These are phyloP conservation scores for Cremastobaeus sp. DNA, from an alignment of 2,888 invertebrate genomes.

Conservation along the genomic window DNA sequence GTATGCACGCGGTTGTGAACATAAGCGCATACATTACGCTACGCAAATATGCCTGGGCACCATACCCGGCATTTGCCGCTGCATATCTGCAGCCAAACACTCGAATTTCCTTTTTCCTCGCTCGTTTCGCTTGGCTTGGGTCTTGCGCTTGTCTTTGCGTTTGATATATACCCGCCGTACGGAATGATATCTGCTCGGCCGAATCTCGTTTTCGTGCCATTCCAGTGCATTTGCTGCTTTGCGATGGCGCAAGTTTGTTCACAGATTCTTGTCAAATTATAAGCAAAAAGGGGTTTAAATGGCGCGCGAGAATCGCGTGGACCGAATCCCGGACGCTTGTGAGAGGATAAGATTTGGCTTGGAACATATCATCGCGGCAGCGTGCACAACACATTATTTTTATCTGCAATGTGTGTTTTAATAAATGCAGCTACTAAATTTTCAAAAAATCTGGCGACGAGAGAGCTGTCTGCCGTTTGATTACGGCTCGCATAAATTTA, in stretches of 20 bases:
- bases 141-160: conserved; percentile 43
- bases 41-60: conserved; percentile 57
- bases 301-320: conserved; percentile 19
- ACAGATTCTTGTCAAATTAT: conserved; percentile 54
- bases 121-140: conserved; percentile 10
- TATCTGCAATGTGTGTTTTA: conserved; percentile 28
- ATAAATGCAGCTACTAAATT: conserved; percentile 28
- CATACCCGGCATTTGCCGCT: conserved; percentile 59
- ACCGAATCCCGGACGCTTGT: not conserved
- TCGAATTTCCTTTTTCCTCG: conserved; percentile 36
- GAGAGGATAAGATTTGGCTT: conserved; percentile 28
- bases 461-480: conserved; percentile 29
- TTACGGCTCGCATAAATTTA: conserved; percentile 32
- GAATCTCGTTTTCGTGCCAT: conserved; percentile 25
- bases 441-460: conserved; percentile 24
- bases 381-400: conserved; percentile 16
- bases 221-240: conserved; percentile 16
- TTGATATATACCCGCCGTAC: conserved; percentile 29
- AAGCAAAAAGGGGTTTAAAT: conserved; percentile 49
- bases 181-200: conserved; percentile 19
- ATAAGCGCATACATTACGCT: conserved; percentile 30
- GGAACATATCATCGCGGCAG: conserved; percentile 4
- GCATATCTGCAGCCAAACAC: conserved; percentile 30
- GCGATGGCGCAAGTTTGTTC: conserved; percentile 16
- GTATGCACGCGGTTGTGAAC: conserved; percentile 59